phyloP scores from a whole-genome alignment of 1,140 invertebrate species.

The Leptonema lineaticorne region DNA sequence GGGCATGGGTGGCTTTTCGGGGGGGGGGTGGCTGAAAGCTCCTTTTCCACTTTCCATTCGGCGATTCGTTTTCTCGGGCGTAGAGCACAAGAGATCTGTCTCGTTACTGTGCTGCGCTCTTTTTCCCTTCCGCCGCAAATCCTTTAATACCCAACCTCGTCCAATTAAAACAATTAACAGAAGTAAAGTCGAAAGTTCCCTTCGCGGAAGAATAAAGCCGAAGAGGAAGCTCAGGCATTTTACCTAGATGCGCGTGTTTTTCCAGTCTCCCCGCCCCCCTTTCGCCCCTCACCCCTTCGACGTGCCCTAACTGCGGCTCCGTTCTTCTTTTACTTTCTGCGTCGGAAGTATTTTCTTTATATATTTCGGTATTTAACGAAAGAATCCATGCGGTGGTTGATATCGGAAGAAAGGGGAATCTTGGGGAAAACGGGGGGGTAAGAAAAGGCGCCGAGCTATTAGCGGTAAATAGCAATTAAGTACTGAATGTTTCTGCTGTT shows the following conservation, averaged over 20 bases:
- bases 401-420: constrained; percentile 12
- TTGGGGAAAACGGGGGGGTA: too few relatives aligned
- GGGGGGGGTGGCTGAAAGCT: background rate
- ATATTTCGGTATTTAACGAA: constrained; percentile 40
- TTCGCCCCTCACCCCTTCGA: background rate
- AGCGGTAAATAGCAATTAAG: constrained; percentile 43
- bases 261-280: constrained; percentile 16
- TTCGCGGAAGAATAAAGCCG: constrained; percentile 27
- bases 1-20: too few relatives aligned
- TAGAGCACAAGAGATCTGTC: constrained; percentile 40
- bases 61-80: constrained; percentile 10
- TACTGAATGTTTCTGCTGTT: constrained; percentile 35
- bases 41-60: constrained; percentile 1
- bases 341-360: constrained; percentile 38
- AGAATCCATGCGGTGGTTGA: constrained; percentile 21
- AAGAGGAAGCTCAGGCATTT: constrained; percentile 29
- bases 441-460: constrained; percentile 38
- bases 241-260: constrained; percentile 34
- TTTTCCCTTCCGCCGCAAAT: constrained; percentile 41
- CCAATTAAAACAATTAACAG: constrained; percentile 44
- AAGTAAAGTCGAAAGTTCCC: constrained; percentile 42
- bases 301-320: background rate
- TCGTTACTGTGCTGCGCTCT: constrained; percentile 32
- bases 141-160: constrained; percentile 43
- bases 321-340: background rate